Evolutionary conservation across 2,888 invertebrate genomes (phyloP).

Genomic region (Pediacus dermestoides): DNA sequence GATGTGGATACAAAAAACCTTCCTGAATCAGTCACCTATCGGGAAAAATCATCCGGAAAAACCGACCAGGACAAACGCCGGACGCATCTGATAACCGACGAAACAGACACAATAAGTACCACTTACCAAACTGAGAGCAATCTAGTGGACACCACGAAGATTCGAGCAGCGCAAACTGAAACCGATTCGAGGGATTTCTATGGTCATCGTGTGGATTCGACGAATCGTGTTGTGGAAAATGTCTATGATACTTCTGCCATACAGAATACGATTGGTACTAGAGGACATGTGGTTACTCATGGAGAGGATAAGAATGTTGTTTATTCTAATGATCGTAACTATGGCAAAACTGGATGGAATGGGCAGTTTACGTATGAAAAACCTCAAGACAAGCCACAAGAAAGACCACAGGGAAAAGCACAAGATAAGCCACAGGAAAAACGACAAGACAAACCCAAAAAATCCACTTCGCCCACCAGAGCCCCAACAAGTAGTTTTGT

Average conservation of each 20-base stretch:
- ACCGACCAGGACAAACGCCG: too few relatives aligned
- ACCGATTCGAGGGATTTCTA: conserved; percentile 9
- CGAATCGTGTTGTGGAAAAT: conserved; percentile 32
- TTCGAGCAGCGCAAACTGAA: conserved; percentile 18
- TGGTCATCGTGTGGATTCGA: conserved; percentile 6
- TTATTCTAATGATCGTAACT: conserved; percentile 43
- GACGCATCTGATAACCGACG: conserved; percentile 11
- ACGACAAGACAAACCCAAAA: conserved; percentile 16
- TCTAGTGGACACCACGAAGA: conserved; percentile 35
- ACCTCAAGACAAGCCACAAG: conserved; percentile 20
- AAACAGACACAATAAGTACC: neutral
- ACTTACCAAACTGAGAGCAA: conserved; percentile 34
- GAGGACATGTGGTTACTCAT: conserved; percentile 52
- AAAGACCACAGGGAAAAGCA: conserved; percentile 1
- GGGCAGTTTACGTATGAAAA: conserved; percentile 42
- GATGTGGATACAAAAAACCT: conserved; percentile 35
- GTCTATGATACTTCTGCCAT: conserved; percentile 42
- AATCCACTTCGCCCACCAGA: too few relatives aligned
- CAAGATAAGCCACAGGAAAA: neutral
- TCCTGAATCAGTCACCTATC: conserved; percentile 18
- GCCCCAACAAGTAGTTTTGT: conserved; percentile 14
- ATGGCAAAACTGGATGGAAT: conserved; percentile 47
- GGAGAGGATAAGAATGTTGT: conserved; percentile 46
- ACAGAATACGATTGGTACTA: conserved; percentile 43
- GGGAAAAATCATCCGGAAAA: conserved; percentile 1